These are phyloP conservation scores for Semicossyphus pulcher DNA, from an alignment of 2,113 vertebrate species.

Conservation along the genomic window DNA sequence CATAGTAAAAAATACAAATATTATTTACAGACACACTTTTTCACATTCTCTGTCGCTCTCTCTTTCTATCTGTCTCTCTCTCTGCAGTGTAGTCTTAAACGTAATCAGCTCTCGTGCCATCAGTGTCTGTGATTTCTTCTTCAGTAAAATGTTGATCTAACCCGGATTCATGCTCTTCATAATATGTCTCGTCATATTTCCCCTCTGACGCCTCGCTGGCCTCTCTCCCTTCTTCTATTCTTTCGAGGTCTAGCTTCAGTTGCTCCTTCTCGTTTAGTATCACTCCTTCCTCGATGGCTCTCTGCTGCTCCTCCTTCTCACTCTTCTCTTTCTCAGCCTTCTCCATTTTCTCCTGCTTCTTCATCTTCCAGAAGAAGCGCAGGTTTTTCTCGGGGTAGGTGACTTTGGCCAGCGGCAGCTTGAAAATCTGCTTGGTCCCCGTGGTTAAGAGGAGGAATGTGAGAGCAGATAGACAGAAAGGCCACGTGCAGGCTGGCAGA, in stretches of 20 bases:
- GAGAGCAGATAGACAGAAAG: slow-evolving; percentile 94
- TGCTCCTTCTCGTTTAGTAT: slow-evolving; percentile 50
- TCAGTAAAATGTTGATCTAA: background rate
- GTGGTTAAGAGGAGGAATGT: slow-evolving; percentile 92
- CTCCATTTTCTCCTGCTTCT: slow-evolving; percentile 74
- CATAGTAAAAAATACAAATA: background rate
- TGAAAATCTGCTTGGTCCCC: slow-evolving; percentile 86
- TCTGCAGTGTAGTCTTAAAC: slow-evolving; percentile 7
- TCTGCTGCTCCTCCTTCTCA: slow-evolving; percentile 42
- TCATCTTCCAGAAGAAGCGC: slow-evolving; percentile 83
- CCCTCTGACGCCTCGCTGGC: background rate
- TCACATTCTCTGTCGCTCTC: background rate
- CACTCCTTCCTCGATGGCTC: slow-evolving; percentile 5
- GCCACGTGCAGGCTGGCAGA: slow-evolving; percentile 93
- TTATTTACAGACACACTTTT: slow-evolving; percentile 3
- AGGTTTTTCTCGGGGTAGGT: slow-evolving; percentile 95
- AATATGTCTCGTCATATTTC: background rate
- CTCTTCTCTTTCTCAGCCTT: slow-evolving; percentile 49
- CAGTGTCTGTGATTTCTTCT: background rate
- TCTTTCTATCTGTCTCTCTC: background rate
- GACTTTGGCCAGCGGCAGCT: slow-evolving; percentile 91
- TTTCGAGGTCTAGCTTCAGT: slow-evolving; percentile 45
- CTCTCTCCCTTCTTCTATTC: slow-evolving; percentile 36
- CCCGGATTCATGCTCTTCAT: background rate
- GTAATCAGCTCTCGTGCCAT: background rate